Evolutionary conservation across 2,797 vertebrate genomes (phyloP).

Genomic region (Leontocebus nigricollis): DNA sequence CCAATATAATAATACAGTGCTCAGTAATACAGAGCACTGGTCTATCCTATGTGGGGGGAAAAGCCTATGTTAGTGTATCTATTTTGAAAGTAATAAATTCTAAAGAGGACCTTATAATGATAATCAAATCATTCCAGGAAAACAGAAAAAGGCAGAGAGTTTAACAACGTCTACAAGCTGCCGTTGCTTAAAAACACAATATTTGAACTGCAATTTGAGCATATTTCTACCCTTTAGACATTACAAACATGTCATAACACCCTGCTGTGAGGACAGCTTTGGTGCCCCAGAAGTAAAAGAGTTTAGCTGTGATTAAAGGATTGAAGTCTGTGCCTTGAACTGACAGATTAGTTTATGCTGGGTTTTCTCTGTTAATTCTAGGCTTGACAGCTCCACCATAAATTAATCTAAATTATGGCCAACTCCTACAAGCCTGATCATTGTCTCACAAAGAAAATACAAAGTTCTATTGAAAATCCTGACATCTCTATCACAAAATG

Average conservation of each 20-base stretch:
- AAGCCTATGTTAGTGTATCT: conserved; percentile 33
- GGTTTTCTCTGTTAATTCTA: conserved; percentile 59
- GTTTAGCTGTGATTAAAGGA: conserved; percentile 65
- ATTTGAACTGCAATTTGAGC: conserved; percentile 57
- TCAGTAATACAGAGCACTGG: neutral
- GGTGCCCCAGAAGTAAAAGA: conserved; percentile 51
- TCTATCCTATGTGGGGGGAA: rapidly evolving
- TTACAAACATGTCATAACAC: conserved; percentile 26
- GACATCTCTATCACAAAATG: conserved; percentile 44
- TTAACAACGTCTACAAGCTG: conserved; percentile 36
- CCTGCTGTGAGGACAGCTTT: conserved; percentile 61
- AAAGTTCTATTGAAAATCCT: conserved; percentile 32
- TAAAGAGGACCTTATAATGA: conserved; percentile 11
- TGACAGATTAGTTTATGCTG: conserved; percentile 54
- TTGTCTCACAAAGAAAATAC: conserved; percentile 40
- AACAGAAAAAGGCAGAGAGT: neutral
- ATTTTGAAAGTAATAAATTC: conserved; percentile 57
- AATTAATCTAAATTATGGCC: conserved; percentile 66
- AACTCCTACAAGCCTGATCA: conserved; percentile 19
- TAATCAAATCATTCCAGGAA: conserved; percentile 17
- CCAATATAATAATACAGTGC: neutral
- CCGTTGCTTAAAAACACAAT: conserved; percentile 36
- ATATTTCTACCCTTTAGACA: conserved; percentile 58
- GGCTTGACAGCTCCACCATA: conserved; percentile 23
- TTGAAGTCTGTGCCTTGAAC: conserved; percentile 61